Conservation (phyloP, 2,888 invertebrate genomes). For the Lasioglossum morio region DNA sequence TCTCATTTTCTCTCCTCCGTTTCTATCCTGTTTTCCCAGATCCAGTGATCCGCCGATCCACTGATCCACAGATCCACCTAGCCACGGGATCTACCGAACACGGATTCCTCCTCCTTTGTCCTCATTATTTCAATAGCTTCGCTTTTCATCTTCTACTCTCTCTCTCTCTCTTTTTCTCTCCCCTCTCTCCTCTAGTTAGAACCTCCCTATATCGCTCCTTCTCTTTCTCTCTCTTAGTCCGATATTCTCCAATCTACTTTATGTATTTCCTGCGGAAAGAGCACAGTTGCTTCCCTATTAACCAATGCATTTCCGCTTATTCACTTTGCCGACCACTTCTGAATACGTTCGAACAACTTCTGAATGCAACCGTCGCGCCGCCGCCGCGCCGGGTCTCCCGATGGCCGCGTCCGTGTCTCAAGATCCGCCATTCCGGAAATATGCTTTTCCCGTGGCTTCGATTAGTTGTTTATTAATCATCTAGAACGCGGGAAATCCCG, state of each 20-base stretch:
- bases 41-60: conserved; percentile 51
- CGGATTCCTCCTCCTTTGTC: conserved; percentile 46
- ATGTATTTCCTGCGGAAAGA: conserved; percentile 33
- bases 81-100: conserved; percentile 44
- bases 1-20: neutral
- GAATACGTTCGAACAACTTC: conserved; percentile 1
- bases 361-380: neutral
- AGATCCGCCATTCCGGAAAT: neutral
- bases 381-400: neutral
- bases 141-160: conserved; percentile 57
- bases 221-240: conserved; percentile 16
- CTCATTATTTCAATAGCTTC: conserved; percentile 55
- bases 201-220: neutral
- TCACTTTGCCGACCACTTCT: neutral
- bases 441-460: neutral
- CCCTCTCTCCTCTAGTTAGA: neutral
- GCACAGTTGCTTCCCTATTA: conserved; percentile 14
- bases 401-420: neutral
- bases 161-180: neutral
- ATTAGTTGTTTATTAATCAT: neutral
- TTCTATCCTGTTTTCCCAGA: conserved; percentile 48
- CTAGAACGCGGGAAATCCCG: neutral
- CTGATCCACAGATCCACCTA: conserved; percentile 58
- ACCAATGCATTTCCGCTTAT: conserved; percentile 26
- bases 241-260: conserved; percentile 59